These are phyloP conservation scores for Oedothorax gibbosus DNA, from an alignment of 1,140 invertebrate genomes.

Conservation along the genomic window DNA sequence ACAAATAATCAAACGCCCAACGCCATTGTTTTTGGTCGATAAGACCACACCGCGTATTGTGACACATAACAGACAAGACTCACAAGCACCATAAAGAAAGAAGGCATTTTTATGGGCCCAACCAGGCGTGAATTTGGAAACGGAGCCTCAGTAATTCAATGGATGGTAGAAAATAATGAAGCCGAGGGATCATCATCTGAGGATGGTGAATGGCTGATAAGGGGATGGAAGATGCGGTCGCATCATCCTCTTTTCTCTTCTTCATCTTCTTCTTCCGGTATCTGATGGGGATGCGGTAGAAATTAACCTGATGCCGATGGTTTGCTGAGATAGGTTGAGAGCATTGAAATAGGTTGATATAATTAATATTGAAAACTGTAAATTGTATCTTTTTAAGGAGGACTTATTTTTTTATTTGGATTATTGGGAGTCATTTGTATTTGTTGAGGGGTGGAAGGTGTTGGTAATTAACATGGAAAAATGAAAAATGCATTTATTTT, in stretches of 20 bases:
- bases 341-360: no score
- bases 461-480: neutral
- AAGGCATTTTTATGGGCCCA: slow-evolving; percentile 33
- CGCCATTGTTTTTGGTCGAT: slow-evolving; percentile 33
- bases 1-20: no score
- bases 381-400: no score
- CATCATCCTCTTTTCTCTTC: slow-evolving; percentile 25
- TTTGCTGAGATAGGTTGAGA: no score
- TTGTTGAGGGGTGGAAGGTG: neutral
- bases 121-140: slow-evolving; percentile 33
- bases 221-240: slow-evolving; percentile 42
- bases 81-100: neutral
- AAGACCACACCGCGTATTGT: slow-evolving; percentile 25
- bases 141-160: slow-evolving; percentile 36
- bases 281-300: neutral
- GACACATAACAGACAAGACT: slow-evolving; percentile 17
- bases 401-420: neutral
- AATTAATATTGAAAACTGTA: no score
- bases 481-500: no score
- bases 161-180: slow-evolving; percentile 45
- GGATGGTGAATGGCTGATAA: slow-evolving; percentile 45
- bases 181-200: slow-evolving; percentile 40
- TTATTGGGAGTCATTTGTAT: neutral
- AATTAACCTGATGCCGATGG: neutral
- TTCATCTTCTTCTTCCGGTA: slow-evolving; percentile 5